Evolutionary conservation across 2,888 invertebrate species (phyloP), one percentile per base, ranked within the genome.

Genomic region (Heliconius ismenius): DNA sequence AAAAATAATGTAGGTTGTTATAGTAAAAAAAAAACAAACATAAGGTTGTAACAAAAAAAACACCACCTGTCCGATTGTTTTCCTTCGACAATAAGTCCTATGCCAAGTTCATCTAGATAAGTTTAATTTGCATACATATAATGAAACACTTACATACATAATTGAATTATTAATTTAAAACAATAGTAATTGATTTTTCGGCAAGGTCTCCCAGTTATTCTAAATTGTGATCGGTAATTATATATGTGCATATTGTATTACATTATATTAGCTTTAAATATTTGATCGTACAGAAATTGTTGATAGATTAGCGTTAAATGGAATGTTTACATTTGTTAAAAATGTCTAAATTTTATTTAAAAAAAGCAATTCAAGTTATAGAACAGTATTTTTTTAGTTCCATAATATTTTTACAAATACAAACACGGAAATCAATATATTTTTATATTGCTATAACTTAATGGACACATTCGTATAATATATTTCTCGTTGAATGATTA

Each of bases 101-200:
- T 81, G 81, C 80, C 85, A 85, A 85, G 84, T 85, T 86, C 86
- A 87, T 87, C 86, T 83, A 85, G 87, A 87, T 87, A 86, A 86
- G 77, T 80, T 77, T 79, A 78, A 87, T 87, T 88, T 84, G 86
- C 86, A 88, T 87, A 82, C 83, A 83, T 84, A 86, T 85, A 85
- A 85, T 86, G 83, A 82, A 81, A 82, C 83, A 83, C 82, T 82
- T 81, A 82, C 81, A 81, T 83, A 81, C 80, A 81, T 81, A 80
- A 83, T 82, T 81, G 80, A 80, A 81, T 80, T 81, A 81, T 83
- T 82, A 82, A 81, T 82, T 82, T 74, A 79, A 82, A 70, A 83
- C 83, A 83, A 83, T 83, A 80, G 83, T 79, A 77, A 81, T 83
- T 78, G 82, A 83, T 81, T 79, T 83, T 83, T 83, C 76, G 83